Base-by-base conservation (phyloP, 2,888 invertebrate species). In the Hypselothyrea guttata region DNA sequence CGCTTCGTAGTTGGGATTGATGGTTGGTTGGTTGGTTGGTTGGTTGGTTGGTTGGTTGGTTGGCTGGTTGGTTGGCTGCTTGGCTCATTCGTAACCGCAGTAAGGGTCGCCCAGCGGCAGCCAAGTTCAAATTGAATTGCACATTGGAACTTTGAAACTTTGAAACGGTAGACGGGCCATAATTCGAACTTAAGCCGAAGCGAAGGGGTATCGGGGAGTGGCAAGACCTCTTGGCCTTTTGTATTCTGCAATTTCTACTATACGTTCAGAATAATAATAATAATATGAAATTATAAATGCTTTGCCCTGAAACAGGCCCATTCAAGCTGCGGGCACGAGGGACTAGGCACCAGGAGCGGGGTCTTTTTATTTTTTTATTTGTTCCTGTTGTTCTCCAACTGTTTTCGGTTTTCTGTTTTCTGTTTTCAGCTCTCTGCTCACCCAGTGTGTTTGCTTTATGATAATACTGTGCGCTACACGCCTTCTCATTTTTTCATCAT, bases 91-190 rank as follows among this genome's bases (percentile, higher is more conserved):
- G 61, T 34, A 79, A 83, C 81, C 77, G 59, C 77, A 83, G 64
- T 64, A 49, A 77, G 83, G 83, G 79, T 79, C 79, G 79, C 60
- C 59, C 70, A 66, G 71, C 67, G 71, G 65, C 79, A 73, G 71
- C 53, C 77, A 83, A 78, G 77, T 78, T 78, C 84, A 78, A 83
- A 83, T 83, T 78, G 69, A 79, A 79, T 61, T 74, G 66, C 71
- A 70, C 64, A 58, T 51, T 45, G 64, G 42, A 67, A 68, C 46
- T 52, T 45, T n/a, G n/a, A n/a, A n/a, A n/a, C n/a, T n/a, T 66
- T 48, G 54, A 54, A 71, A 76, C 76, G 78, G 68, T 78, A 76
- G 60, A 69, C 77, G 54, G 30, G 60, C 22, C 77, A 83, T 73
- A 79, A 83, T 83, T 78, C 66, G 58, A 79, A 76, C 84, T 61